phyloP scores from a whole-genome alignment of 2,888 invertebrate genomes.

The Rugalucina vietnamica region DNA sequence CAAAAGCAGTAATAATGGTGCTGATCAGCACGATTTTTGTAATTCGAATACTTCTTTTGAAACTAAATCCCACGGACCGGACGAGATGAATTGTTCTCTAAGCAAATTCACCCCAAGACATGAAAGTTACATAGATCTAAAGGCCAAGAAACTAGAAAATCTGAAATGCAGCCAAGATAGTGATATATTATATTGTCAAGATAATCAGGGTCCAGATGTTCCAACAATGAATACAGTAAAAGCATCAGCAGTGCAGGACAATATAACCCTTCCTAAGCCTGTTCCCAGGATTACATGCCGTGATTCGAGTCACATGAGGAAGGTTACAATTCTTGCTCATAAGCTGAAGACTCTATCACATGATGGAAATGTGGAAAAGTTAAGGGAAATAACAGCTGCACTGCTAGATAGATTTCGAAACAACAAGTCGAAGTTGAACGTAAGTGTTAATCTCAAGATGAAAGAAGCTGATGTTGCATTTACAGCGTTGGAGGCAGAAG shows the following conservation, averaged over 20 bases:
- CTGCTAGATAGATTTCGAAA: slow-evolving; percentile 28
- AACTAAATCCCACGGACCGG: too few species aligned
- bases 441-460: slow-evolving; percentile 18
- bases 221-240: not conserved
- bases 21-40: too few species aligned
- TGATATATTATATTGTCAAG: not conserved
- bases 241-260: not conserved
- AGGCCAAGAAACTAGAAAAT: not conserved
- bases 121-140: not conserved
- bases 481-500: slow-evolving; percentile 40
- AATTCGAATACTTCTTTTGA: too few species aligned
- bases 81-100: too few species aligned
- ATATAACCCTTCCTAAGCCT: not conserved
- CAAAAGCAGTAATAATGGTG: too few species aligned
- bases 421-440: slow-evolving; percentile 19
- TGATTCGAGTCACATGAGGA: not conserved
- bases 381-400: slow-evolving; percentile 5
- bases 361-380: slow-evolving; percentile 32
- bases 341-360: slow-evolving; percentile 42
- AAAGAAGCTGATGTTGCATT: slow-evolving; percentile 46
- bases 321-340: slow-evolving; percentile 34
- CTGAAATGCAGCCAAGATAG: not conserved
- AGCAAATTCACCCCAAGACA: too few species aligned
- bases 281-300: not conserved
- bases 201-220: too few species aligned